Evolutionary conservation across 2,797 vertebrate genomes (phyloP), one percentile per base, ranked within the genome.

Genomic region (Malurus leucopterus): DNA sequence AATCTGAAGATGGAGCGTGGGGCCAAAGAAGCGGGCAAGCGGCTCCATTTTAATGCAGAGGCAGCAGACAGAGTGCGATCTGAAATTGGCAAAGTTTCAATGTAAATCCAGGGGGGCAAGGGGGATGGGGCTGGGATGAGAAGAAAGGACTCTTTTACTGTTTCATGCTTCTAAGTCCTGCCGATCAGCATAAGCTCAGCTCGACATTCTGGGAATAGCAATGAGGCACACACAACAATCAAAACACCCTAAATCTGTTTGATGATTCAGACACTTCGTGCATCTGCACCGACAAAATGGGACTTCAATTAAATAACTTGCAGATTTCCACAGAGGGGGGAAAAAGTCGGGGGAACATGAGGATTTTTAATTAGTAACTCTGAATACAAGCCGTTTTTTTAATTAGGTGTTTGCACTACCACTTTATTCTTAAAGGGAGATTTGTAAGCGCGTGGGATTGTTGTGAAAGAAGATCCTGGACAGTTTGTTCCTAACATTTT

Each of bases 61-160:
- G 97, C 96, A 95, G 95, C 96, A 97, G 97, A 97, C 96, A 96
- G 94, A 95, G 96, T 91, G 93, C 91, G 93, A 97, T 97, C 96
- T 95, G 96, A 96, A 96, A 96, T 97, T 98, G 97, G 97, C 97
- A 97, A 97, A 97, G 97, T 97, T 98, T 97, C 97, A 97, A 97
- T 94, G 97, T 97, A 97, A 97, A 97, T 97, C 95, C 96, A 93
- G 96, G 96, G 96, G 96, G 96, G 95, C 92, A 94, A 94, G 93
- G 93, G 95, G 95, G 96, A 94, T 93, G 86, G 93, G 88, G 92
- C 91, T 88, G 93, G 93, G 94, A 93, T 95, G 95, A 97, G 96
- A 98, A 98, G 97, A 97, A 98, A 98, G 95, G 95, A 86, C 96
- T 95, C 95, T 97, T 97, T 96, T 96, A 96, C 95, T 95, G 95